Conservation (phyloP, 1,140 invertebrate species). For the Drosophila saltans region DNA sequence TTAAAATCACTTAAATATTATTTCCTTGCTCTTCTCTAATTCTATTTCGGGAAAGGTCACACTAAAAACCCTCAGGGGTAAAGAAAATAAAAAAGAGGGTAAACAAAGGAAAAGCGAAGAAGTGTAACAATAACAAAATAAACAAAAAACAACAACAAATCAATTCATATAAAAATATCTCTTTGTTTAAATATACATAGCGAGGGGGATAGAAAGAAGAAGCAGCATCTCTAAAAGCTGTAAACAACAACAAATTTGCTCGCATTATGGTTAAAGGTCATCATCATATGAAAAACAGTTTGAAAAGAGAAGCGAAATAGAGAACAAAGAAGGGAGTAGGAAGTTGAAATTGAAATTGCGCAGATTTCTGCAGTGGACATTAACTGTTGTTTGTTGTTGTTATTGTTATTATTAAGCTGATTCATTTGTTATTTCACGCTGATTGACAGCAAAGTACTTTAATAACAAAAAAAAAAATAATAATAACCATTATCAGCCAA, state of each 20-base stretch:
- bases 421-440: slow-evolving; percentile 1
- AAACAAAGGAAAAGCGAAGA: not conserved
- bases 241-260: not conserved
- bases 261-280: not conserved
- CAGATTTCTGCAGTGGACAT: not conserved
- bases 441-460: slow-evolving; percentile 9
- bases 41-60: not conserved
- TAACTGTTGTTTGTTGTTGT: slow-evolving; percentile 1
- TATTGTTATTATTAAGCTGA: not conserved
- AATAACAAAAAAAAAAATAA: not conserved
- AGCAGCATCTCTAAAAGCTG: not conserved
- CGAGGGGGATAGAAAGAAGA: not conserved
- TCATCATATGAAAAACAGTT: not conserved
- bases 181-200: not conserved
- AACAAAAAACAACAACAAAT: not conserved
- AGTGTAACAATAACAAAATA: slow-evolving; percentile 4
- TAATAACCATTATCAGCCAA: slow-evolving; percentile 20
- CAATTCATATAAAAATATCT: not conserved
- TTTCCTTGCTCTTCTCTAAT: not conserved
- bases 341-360: slow-evolving; percentile 6
- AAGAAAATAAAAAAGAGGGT: not conserved
- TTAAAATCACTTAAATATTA: too few relatives aligned
- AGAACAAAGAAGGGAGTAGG: not conserved
- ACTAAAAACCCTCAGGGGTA: not conserved
- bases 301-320: not conserved